Conservation (phyloP, 2,797 vertebrate species). For the Dryobates pubescens region DNA sequence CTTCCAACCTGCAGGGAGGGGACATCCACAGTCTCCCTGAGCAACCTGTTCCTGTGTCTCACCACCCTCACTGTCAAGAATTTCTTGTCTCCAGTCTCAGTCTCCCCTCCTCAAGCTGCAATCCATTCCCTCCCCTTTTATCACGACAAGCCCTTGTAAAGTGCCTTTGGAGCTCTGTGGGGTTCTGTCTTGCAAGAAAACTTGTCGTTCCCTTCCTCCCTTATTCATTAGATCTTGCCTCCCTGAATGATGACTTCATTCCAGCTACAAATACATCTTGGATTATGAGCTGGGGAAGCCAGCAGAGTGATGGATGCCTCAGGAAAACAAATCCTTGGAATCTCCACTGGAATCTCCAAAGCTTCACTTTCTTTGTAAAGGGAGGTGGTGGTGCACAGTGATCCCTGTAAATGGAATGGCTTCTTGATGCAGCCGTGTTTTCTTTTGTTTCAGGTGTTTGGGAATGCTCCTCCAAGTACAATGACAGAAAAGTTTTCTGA, state of each 20-base stretch:
- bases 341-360: neutral
- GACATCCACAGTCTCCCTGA: no score
- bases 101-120: no score
- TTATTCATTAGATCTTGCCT: neutral
- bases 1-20: no score
- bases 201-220: rapidly evolving
- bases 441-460: slow-evolving; percentile 87
- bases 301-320: neutral
- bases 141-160: no score
- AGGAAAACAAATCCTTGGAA: neutral
- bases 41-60: no score
- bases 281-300: neutral
- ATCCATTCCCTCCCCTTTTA: no score
- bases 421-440: neutral
- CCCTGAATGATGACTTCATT: neutral
- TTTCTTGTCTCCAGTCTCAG: no score
- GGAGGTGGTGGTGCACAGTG: neutral
- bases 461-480: slow-evolving; percentile 92
- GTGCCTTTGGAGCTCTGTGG: neutral
- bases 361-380: neutral
- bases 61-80: no score
- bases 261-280: neutral
- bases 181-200: neutral
- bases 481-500: slow-evolving; percentile 99
- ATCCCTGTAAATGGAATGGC: neutral